These are phyloP conservation scores for Autographa gamma DNA, from an alignment of 2,888 invertebrate species.

Conservation along the genomic window DNA sequence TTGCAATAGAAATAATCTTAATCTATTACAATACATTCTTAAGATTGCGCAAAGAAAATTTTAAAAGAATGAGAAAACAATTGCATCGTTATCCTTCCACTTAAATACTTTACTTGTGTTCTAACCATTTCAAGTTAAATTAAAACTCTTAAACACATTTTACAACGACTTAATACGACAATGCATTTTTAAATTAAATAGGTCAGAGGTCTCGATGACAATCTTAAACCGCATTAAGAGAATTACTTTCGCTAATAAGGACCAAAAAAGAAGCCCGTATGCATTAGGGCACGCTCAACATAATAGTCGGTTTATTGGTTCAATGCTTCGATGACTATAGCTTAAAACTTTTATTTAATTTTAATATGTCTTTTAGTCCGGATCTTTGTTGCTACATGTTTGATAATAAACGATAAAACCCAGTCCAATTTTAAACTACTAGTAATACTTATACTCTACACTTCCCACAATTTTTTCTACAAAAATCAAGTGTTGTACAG, in stretches of 20 bases:
- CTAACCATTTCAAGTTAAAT: neutral
- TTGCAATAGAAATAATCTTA: too few species aligned
- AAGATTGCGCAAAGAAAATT: too few species aligned
- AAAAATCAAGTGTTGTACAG: too few species aligned
- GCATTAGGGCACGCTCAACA: neutral
- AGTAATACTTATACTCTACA: too few species aligned
- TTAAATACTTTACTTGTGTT: neutral
- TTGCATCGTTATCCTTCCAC: neutral
- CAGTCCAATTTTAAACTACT: too few species aligned
- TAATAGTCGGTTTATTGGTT: neutral
- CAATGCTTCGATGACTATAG: neutral
- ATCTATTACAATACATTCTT: too few species aligned
- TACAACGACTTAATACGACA: constrained; percentile 12
- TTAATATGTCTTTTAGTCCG: neutral
- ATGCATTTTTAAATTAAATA: constrained; percentile 30
- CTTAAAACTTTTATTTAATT: neutral
- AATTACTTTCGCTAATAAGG: constrained; percentile 14
- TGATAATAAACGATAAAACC: too few species aligned
- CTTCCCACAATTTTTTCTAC: too few species aligned
- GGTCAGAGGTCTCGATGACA: constrained; percentile 23
- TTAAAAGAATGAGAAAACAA: too few species aligned
- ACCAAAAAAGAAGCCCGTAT: neutral
- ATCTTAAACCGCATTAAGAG: constrained; percentile 22
- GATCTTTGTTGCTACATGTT: too few species aligned
- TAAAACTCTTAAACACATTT: constrained; percentile 5